Base-by-base conservation (phyloP, 2,888 invertebrate genomes). In the Muschampia plurimacula region DNA sequence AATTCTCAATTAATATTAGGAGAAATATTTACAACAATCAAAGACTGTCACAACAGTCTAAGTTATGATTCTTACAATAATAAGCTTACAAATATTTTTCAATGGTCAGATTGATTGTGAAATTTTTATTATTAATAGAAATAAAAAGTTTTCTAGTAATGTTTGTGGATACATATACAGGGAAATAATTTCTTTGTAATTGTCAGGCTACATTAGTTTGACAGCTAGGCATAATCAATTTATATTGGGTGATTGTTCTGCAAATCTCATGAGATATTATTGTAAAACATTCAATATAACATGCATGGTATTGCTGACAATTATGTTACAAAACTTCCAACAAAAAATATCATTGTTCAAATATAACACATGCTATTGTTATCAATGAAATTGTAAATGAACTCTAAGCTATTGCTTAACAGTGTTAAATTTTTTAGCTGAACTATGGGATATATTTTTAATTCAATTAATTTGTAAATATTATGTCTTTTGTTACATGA, bases 21-120 rank as follows among this genome's bases (percentile, higher is more conserved):
- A 49, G 46, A 62, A 46, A 67, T 52, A 72, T 67, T 71, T 67
- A 55, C 62, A 72, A n/a, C 63, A 62, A 66, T 59, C 67, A 62
- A 72, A 72, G 62, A 72, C 72, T 72, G 72, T 62, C 55, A 49
- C 15, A 67, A 52, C 71, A 72, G 72, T 72, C 71, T 46, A 52
- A 57, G 57, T 32, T 70, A 57, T 71, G 46, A 32, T 46, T 60
- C 60, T 36, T 71, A 67, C 60, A 67, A 62, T 60, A 62, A 39
- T 72, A 72, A 62, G 62, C 67, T 66, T 67, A 62, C 49, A 10
- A 13, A 62, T 72, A 52, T 67, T 67, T 65, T 67, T 67, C 67
- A 72, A 62, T 72, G 67, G 72, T 67, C 72, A 67, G 67, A 72
- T 72, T 72, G 67, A 72, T 72, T 39, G 9, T 9, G 52, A 60